These are phyloP conservation scores for Lipophrys pholis DNA, from an alignment of 2,113 vertebrate species.

Conservation along the genomic window DNA sequence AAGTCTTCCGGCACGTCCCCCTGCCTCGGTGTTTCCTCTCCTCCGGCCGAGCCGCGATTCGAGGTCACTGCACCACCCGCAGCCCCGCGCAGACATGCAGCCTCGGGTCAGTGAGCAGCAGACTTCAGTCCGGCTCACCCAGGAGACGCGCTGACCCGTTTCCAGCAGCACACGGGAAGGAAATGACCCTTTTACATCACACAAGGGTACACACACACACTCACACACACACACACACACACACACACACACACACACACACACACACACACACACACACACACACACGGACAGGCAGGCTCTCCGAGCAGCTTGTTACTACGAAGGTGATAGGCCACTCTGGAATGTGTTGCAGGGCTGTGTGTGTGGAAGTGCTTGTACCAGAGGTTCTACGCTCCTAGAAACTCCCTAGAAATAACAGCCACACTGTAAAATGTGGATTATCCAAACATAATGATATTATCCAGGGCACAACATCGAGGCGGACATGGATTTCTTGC, in stretches of 20 bases:
- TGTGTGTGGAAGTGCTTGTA: not conserved
- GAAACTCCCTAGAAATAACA: not conserved
- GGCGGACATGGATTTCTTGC: too few species aligned
- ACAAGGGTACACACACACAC: not conserved
- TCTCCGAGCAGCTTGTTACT: conserved; percentile 53
- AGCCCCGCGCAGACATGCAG: conserved; percentile 49
- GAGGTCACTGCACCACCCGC: conserved; percentile 56
- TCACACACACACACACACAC: conserved; percentile 7
- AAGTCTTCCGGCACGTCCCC: conserved; percentile 7
- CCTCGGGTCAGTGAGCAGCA: conserved; percentile 69
- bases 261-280: conserved; percentile 31
- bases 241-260: too few species aligned
- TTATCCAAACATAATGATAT: too few species aligned
- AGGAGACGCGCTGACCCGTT: conserved; percentile 72
- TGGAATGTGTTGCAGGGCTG: conserved; percentile 18
- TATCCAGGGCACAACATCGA: too few species aligned
- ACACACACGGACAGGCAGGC: conserved; percentile 11
- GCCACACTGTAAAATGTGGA: too few species aligned
- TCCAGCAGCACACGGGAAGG: conserved; percentile 39
- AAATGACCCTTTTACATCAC: conserved; percentile 36
- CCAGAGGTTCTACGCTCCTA: not conserved
- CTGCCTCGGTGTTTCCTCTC: conserved; percentile 30
- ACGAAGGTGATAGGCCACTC: conserved; percentile 51
- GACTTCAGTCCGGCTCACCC: conserved; percentile 52
- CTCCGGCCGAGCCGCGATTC: conserved; percentile 21